Percentiles rank a stretch among this genome's conserved stretches.
These are phyloP conservation scores for Temnothorax longispinosus DNA, from an alignment of 1,140 invertebrate species.

Conservation along the genomic window DNA sequence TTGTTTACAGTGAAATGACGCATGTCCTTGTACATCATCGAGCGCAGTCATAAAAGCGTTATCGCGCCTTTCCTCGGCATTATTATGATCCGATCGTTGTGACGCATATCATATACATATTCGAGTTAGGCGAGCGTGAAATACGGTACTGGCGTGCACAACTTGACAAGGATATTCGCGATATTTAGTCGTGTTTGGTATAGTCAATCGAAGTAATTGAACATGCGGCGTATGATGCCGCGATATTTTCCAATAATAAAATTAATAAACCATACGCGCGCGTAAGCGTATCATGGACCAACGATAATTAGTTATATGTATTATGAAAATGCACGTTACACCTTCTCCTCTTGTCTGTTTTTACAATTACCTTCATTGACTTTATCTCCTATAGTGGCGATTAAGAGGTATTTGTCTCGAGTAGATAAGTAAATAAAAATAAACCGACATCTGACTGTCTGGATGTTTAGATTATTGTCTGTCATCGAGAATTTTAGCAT, in stretches of 20 bases:
- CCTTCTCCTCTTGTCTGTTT: neutral
- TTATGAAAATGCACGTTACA: neutral
- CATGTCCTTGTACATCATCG: neutral
- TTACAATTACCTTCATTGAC: neutral
- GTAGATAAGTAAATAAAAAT: neutral
- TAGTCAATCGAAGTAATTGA: slow-evolving; percentile 24
- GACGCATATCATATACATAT: neutral
- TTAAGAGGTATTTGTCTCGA: neutral
- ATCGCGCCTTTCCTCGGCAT: neutral
- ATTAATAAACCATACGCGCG: slow-evolving; percentile 26
- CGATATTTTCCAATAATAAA: slow-evolving; percentile 34
- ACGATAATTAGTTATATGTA: slow-evolving; percentile 13
- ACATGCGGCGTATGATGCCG: neutral
- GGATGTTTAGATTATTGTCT: neutral
- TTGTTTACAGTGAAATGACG: neutral
- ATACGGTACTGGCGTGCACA: slow-evolving; percentile 7
- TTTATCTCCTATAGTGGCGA: neutral
- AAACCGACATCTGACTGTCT: neutral
- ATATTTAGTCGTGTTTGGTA: slow-evolving; percentile 7
- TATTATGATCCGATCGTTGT: slow-evolving; percentile 17
- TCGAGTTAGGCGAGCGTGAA: slow-evolving; percentile 36
- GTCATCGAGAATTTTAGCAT: neutral
- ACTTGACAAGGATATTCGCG: slow-evolving; percentile 17
- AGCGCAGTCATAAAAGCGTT: neutral
- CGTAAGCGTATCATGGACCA: slow-evolving; percentile 7